Evolutionary conservation across 2,797 vertebrate species (phyloP).

Genomic region (Halcyon chelicuti): DNA sequence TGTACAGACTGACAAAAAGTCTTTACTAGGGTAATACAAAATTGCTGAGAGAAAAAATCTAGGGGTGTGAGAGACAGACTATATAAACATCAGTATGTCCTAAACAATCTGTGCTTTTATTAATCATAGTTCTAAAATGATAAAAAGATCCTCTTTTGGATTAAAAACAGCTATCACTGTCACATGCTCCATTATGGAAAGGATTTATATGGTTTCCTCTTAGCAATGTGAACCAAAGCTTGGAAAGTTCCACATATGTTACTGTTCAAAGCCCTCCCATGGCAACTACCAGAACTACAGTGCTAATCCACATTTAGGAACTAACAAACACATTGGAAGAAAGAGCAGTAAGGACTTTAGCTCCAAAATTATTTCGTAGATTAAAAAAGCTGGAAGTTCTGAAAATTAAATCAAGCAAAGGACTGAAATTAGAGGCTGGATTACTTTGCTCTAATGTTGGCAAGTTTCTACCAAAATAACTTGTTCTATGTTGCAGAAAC

Average conservation of each 20-base stretch:
- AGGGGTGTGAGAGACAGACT: neutral
- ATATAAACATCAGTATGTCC: neutral
- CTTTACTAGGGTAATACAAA: neutral
- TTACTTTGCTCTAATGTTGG: neutral
- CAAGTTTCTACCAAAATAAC: neutral
- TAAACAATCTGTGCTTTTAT: neutral
- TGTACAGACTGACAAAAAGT: neutral
- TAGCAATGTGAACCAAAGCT: neutral
- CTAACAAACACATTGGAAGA: neutral
- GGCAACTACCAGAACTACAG: neutral
- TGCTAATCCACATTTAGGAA: neutral
- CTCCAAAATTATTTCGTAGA: neutral
- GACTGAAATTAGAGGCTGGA: neutral
- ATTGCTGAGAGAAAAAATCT: rapidly evolving
- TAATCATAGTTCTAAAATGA: conserved; percentile 5
- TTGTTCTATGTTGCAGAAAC: neutral
- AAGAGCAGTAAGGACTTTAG: neutral
- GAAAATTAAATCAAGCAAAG: neutral
- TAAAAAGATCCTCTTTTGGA: neutral
- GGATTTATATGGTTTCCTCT: conserved; percentile 32
- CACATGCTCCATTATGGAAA: conserved; percentile 25
- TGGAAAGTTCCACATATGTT: neutral
- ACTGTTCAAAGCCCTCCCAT: conserved; percentile 30
- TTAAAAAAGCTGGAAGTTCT: neutral
- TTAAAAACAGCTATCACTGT: conserved; percentile 1